Evolutionary conservation across 2,888 invertebrate genomes (phyloP).

Genomic region (Drosophila meridiana): DNA sequence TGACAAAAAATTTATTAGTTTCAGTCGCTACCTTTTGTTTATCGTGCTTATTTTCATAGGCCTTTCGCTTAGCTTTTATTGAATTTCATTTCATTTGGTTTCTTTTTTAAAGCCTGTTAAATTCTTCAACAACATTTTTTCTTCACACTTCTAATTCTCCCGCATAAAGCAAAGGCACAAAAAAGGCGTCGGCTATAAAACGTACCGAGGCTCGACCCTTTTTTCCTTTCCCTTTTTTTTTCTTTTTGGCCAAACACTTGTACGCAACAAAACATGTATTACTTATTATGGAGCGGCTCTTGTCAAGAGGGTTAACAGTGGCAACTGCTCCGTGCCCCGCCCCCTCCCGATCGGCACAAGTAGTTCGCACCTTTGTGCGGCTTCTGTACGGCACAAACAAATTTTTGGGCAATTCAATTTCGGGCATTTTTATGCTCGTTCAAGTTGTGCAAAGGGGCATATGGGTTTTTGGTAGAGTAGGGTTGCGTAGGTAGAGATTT

Average conservation of each 20-base stretch:
- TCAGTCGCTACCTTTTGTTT: constrained; percentile 66
- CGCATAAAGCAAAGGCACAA: constrained; percentile 17
- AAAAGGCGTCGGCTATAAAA: constrained; percentile 54
- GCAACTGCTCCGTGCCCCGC: neutral
- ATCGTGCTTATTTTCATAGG: constrained; percentile 31
- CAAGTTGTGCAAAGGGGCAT: neutral
- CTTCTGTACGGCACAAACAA: constrained; percentile 51
- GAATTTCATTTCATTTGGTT: constrained; percentile 45
- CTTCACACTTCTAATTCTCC: constrained; percentile 34
- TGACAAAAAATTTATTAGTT: constrained; percentile 81
- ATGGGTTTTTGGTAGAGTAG: neutral
- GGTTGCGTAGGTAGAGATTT: no score
- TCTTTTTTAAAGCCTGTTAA: constrained; percentile 42
- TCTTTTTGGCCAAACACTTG: constrained; percentile 30
- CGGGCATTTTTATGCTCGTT: constrained; percentile 20
- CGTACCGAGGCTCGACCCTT: constrained; percentile 50
- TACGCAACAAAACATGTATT: constrained; percentile 65
- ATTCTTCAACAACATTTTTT: constrained; percentile 45
- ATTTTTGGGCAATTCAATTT: constrained; percentile 76
- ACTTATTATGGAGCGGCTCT: constrained; percentile 58
- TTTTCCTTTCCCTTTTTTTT: constrained; percentile 8
- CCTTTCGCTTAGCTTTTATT: constrained; percentile 43
- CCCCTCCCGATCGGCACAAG: constrained; percentile 35
- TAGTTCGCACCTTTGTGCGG: constrained; percentile 74
- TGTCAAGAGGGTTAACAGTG: constrained; percentile 62